Base-by-base conservation (phyloP, 1,140 invertebrate species). In the Caenorhabditis remanei region DNA sequence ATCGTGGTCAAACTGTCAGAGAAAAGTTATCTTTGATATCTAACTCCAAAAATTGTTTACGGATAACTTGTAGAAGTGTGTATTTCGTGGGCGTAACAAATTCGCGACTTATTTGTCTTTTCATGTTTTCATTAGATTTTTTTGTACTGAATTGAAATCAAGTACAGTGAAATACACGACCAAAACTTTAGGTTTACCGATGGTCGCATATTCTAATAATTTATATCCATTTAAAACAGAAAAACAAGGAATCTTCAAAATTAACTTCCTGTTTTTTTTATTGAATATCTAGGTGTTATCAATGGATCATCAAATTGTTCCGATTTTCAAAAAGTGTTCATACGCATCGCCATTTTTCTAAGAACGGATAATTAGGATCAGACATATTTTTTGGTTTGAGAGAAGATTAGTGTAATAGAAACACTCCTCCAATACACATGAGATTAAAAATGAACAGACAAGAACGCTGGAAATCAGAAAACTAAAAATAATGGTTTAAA, bases 361-460 rank as follows among this genome's bases (percentile, higher is more conserved):
- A 58, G 56, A 58, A 58, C 56, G 56, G 56, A 58, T 58, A 58
- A 58, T 58, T 58, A n/a, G 56, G 56, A 58, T 58, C 56, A 58
- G 56, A 58, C 13, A 58, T 16, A 58, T 58, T 58, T n/a, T 58
- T 14, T n/a, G 56, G n/a, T n/a, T 58, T n/a, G 7, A 58, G 56
- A 58, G n/a, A 21, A n/a, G 56, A 58, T 58, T 58, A 58, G 8
- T 8, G 56, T 16, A n/a, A n/a, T 58, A 21, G 56, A 16, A 58
- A 58, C 56, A 58, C n/a, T 58, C 16, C n/a, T n/a, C 56, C 56
- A 58, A 58, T 58, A n/a, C 56, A 58, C 56, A 58, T 16, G 56
- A 21, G 56, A 58, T 58, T 58, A 58, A 58, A n/a, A 3, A 1
- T 58, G 50, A 53, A 53, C 50, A 53, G 50, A 53, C n/a, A n/a